Evolutionary conservation across 2,113 vertebrate species (phyloP).

Genomic region (Lepisosteus oculatus): DNA sequence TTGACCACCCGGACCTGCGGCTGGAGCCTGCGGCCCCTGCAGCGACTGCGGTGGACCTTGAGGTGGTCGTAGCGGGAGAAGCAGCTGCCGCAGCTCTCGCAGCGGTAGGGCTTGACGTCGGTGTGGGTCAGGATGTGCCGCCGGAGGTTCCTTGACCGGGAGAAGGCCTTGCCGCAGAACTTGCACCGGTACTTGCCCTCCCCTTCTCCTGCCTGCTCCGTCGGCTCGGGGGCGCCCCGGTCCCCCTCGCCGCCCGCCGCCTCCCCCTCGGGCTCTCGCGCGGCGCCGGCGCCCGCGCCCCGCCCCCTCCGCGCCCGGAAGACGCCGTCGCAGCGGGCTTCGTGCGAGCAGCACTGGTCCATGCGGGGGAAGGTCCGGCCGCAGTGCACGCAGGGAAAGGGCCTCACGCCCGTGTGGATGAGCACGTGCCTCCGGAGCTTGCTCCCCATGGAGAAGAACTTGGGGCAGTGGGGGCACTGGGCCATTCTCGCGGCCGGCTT

Average conservation of each 20-base stretch:
- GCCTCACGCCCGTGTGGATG: slow-evolving; percentile 46
- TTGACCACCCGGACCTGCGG: slow-evolving; percentile 59
- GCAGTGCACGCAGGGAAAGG: slow-evolving; percentile 53
- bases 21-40: slow-evolving; percentile 48
- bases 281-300: too few species aligned
- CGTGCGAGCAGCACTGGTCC: slow-evolving; percentile 47
- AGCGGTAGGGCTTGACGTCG: slow-evolving; percentile 71
- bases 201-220: slow-evolving; percentile 4
- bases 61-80: slow-evolving; percentile 68
- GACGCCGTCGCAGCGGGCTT: slow-evolving; percentile 50
- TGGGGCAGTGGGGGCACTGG: slow-evolving; percentile 56
- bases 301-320: slow-evolving; percentile 2
- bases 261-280: too few species aligned
- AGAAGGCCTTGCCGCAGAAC: slow-evolving; percentile 66
- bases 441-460: slow-evolving; percentile 49
- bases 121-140: slow-evolving; percentile 69
- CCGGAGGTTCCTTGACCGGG: slow-evolving; percentile 55
- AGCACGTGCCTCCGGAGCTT: slow-evolving; percentile 52
- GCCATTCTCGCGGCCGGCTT: background rate
- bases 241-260: too few species aligned
- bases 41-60: slow-evolving; percentile 56
- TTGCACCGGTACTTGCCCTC: slow-evolving; percentile 55
- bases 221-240: background rate
- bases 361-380: slow-evolving; percentile 42
- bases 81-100: slow-evolving; percentile 62